Base-by-base conservation (phyloP, 2,888 invertebrate genomes). In the Drosophila kanekoi region DNA sequence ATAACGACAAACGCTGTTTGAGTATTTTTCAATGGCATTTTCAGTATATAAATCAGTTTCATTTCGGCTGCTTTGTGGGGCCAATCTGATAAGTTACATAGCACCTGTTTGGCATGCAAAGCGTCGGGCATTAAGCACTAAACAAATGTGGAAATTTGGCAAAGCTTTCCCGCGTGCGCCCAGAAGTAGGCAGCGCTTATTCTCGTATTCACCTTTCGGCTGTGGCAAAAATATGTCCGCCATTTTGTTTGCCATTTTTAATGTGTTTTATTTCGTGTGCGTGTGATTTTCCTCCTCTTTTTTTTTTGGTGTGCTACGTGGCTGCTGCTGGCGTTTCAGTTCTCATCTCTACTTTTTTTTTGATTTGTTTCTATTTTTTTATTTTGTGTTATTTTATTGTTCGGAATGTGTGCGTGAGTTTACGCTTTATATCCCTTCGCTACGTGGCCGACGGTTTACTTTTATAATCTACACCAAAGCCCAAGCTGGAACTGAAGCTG, bases 201-300 rank as follows among this genome's bases (percentile, higher is more conserved):
- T 69, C 35, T 44, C 57, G 72, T 64, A 79, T 81, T 69, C 74
- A 78, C 86, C 87, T 80, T 63, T 75, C 64, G 63, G 73, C 58
- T 47, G 54, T 10, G 13, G 11, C 32, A 33, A 67, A 87, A 84
- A 88, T 84, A 89, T 87, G 89, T 87, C 89, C 89, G 84, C 85
- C 87, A 85, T 89, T 85, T 85, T 89, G 87, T 81, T 88, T 85
- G 85, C 89, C 87, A 87, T 85, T 86, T 86, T 86, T 86, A 86
- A 89, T 86, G 87, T 84, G 84, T 72, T 78, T 75, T 79, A 72
- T 60, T 51, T 52, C 45, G 28, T 57, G 60, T 56, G 59, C 60
- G 75, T 69, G 60, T 47, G 68, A 77, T 64, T 79, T 76, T 18
- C 16, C 4, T 5, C 35, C 9, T 52, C 11, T 32, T 20, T 45